Base-by-base conservation (phyloP, 2,113 vertebrate genomes). In the Oenanthe oenanthe region DNA sequence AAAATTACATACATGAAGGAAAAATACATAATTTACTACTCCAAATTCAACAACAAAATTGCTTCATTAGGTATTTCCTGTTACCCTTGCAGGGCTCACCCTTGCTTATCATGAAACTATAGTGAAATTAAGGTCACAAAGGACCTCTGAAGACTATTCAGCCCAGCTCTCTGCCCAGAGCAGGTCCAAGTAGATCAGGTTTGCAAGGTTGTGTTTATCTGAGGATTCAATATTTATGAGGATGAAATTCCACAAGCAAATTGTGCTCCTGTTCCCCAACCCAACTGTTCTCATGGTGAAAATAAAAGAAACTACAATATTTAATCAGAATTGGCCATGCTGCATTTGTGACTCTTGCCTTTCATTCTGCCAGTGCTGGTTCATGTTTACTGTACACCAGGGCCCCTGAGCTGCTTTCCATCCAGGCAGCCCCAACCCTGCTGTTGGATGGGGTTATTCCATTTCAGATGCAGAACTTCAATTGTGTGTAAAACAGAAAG, bases 1-100 rank as follows among this genome's bases (percentile, higher is more conserved):
- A 58, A 92, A 87, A 71, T 18, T 0, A 61, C 21, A 66, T 9
- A 34, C 5, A 32, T 0, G 0, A 32, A 76, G 53, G 17, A 19
- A 67, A 79, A 63, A 61, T 20, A 0, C 3, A 40, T 7, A 0
- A 40, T 25, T 66, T 2, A 0, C 45, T 63, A 75, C 63, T 89
- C 25, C 32, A 66, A 25, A 22, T 38, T 71, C 29, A 77, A 36
- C 32, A 70, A 36, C 6, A 3, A 73, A 83, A 12, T 10, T 45
- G 18, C 21, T 66, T n/a, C 54, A 50, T 61, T 73, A 85, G 40
- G 6, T 67, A 45, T 13, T 18, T 78, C 32, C 34, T 36, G 24
- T 48, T 68, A 57, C 16, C 6, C 71, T 45, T 42, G 25, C 0
- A 4, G 20, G 12, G 20, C 12, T 91, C 42, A 53, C 3, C 19